Base-by-base conservation (phyloP, 64 coral and sea anemone species). In the Actinia equina region DNA sequence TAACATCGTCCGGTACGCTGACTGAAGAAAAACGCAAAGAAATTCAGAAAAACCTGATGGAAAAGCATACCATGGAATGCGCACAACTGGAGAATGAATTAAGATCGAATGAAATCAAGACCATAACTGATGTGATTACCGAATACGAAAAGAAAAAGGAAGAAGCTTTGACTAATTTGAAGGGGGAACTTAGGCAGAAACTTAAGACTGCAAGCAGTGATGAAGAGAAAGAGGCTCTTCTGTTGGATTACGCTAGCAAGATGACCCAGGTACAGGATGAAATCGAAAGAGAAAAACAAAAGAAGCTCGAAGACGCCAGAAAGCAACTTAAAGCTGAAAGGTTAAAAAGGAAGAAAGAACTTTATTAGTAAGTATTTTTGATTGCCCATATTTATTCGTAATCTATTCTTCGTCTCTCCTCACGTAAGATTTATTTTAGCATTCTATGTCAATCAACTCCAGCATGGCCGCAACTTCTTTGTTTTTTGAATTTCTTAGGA, bases 31-130 rank as follows among this genome's bases (percentile, higher is more conserved):
- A 92, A 45, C 85, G 97, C 17, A 93, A 93, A 77, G 90, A 95
- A 77, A 99, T 99, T 37, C 79, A 87, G 20, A 99, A 91, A 65
- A 95, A 89, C 44, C 44, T 99, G 80, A 80, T 95, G 79, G 97
- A 99, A 56, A 99, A 99, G 82, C 97, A 99, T 88, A 99, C 97
- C 41, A 44, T 99, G 43, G 97, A 99, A 70, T 95, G 97, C 37
- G 93, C 91, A 18, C 90, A 99, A 81, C 76, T 95, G 14, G 97
- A 99, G 59, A 95, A 89, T 43, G 97, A 99, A n/a, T 79, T 99
- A 19, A 70, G 93, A 12, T 82, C 93, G 1, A 92, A 99, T 20
- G 97, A 99, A 62, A 95, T 99, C 19, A 99, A 99, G 71, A 85
- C 89, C 23, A 98, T 98, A 17, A 90, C 93, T 81, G 93, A 92